Evolutionary conservation across 2,888 invertebrate species (phyloP).

Genomic region (Pterostichus madidus): DNA sequence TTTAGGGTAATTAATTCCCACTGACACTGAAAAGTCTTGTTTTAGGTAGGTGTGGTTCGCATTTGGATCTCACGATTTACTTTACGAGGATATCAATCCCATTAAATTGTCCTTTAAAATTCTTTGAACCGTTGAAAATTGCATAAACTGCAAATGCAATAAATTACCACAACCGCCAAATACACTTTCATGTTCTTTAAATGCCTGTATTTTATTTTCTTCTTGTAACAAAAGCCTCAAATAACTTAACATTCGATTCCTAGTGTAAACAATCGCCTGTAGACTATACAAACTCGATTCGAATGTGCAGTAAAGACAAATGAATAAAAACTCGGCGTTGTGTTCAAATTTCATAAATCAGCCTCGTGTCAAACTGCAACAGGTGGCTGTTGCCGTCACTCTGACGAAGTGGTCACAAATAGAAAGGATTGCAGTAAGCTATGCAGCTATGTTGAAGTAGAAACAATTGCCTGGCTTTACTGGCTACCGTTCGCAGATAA

Average conservation of each 20-base stretch:
- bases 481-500: conserved; percentile 18
- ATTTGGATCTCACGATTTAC: too few relatives aligned
- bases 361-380: conserved; percentile 15
- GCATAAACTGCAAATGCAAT: too few relatives aligned
- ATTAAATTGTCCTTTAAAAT: too few relatives aligned
- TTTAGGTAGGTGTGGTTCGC: too few relatives aligned
- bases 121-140: too few relatives aligned
- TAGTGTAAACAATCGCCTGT: neutral
- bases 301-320: conserved; percentile 25
- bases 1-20: too few relatives aligned
- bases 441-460: neutral
- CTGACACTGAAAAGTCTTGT: too few relatives aligned
- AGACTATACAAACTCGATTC: conserved; percentile 16
- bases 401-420: neutral
- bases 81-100: too few relatives aligned
- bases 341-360: conserved; percentile 13
- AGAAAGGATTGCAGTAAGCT: conserved; percentile 16
- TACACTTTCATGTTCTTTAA: too few relatives aligned
- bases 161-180: too few relatives aligned
- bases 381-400: conserved; percentile 13
- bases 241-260: conserved; percentile 6
- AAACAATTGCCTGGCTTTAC: neutral
- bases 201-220: too few relatives aligned
- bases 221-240: too few relatives aligned
- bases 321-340: conserved; percentile 8